These are phyloP conservation scores for Callionymus lyra DNA, from an alignment of 2,113 vertebrate species.

Conservation along the genomic window DNA sequence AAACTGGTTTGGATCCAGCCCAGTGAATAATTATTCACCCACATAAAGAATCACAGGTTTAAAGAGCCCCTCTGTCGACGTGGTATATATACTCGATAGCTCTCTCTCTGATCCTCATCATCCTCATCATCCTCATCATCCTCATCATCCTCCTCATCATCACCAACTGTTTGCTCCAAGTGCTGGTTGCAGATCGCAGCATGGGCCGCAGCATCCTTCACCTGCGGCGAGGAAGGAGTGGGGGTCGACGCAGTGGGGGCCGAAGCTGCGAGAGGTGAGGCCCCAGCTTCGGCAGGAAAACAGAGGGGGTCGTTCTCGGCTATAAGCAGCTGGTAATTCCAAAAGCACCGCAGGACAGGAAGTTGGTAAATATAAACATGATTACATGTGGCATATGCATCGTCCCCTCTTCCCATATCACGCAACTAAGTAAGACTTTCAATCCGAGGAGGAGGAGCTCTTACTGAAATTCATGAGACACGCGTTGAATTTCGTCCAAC, in stretches of 20 bases:
- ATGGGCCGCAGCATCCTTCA: conserved; percentile 34
- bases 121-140: not conserved
- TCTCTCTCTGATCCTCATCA: not conserved
- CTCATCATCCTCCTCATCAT: not conserved
- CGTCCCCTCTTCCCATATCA: too few relatives aligned
- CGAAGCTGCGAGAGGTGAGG: conserved; percentile 31
- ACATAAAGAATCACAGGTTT: too few relatives aligned
- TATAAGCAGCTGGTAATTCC: conserved; percentile 37
- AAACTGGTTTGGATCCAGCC: conserved; percentile 1
- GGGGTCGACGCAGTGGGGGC: conserved; percentile 17
- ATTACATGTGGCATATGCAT: conserved; percentile 5
- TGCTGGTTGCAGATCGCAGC: conserved; percentile 14
- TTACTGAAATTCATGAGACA: too few relatives aligned
- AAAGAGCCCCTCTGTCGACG: too few relatives aligned
- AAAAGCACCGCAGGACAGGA: conserved; percentile 35
- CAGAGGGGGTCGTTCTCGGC: conserved; percentile 19
- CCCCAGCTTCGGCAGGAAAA: conserved; percentile 31
- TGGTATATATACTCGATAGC: too few relatives aligned
- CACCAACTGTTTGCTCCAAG: conserved; percentile 14
- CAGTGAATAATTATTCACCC: too few relatives aligned
- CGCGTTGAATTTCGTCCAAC: too few relatives aligned
- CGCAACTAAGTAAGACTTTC: too few relatives aligned
- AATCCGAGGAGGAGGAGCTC: too few relatives aligned
- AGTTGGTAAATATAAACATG: conserved; percentile 19
- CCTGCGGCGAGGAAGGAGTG: conserved; percentile 34